phyloP scores from a whole-genome alignment of 2,888 invertebrate genomes.

The Tuta absoluta region DNA sequence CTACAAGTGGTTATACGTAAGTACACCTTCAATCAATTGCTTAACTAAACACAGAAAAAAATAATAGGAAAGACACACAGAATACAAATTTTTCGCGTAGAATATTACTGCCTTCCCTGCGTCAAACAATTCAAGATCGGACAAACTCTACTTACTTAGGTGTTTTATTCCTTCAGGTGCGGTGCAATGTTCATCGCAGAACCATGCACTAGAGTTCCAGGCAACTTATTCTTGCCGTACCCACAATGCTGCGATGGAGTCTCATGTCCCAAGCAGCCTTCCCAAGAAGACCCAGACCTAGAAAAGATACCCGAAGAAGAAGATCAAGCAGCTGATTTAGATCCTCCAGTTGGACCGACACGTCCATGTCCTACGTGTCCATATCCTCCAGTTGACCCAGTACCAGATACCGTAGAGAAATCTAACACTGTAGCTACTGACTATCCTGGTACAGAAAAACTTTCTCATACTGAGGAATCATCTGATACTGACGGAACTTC shows the following conservation, averaged over 20 bases:
- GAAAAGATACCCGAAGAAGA: not conserved
- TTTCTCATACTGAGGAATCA: not conserved
- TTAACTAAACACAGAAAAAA: too few relatives aligned
- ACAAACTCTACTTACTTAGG: too few relatives aligned
- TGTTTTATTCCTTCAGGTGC: not conserved
- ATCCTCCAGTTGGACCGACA: not conserved
- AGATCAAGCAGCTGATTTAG: not conserved
- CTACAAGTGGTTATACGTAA: not conserved
- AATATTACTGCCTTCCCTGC: too few relatives aligned
- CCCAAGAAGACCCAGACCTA: not conserved
- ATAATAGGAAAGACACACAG: too few relatives aligned
- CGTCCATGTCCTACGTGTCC: not conserved
- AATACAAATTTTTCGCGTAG: too few relatives aligned
- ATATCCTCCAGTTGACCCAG: not conserved
- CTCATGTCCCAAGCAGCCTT: not conserved
- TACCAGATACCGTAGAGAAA: not conserved
- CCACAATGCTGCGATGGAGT: constrained; percentile 7
- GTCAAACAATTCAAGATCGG: too few relatives aligned
- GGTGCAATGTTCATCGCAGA: not conserved
- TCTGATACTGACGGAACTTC: not conserved
- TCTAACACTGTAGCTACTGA: not conserved
- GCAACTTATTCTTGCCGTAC: not conserved
- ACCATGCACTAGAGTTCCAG: constrained; percentile 1
- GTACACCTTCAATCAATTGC: not conserved
- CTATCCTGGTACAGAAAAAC: not conserved